Evolutionary conservation across 2,888 invertebrate genomes (phyloP).

Genomic region (Drosophila eohydei): DNA sequence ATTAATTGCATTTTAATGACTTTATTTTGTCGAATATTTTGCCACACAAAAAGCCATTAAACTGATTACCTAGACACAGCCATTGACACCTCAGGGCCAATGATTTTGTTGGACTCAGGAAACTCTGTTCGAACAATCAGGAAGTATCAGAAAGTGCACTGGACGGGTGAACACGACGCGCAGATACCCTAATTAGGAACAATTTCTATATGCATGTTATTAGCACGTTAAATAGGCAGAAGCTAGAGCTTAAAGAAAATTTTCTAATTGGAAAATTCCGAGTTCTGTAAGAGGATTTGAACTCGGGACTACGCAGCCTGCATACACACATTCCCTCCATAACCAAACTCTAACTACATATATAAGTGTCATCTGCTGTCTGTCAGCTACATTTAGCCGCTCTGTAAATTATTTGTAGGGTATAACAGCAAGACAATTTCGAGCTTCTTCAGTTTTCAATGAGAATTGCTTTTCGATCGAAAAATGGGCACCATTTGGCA

Average conservation of each 20-base stretch:
- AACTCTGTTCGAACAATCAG: constrained; percentile 4
- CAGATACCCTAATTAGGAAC: neutral
- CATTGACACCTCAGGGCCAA: constrained; percentile 65
- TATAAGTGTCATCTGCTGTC: neutral
- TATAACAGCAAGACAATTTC: neutral
- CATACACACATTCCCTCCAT: too few species aligned
- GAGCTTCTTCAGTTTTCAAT: constrained; percentile 6
- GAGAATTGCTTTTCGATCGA: constrained; percentile 23
- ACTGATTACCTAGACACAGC: constrained; percentile 67
- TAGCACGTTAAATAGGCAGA: too few species aligned
- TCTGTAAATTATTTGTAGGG: neutral
- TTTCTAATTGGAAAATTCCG: too few species aligned
- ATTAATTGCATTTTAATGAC: constrained; percentile 79
- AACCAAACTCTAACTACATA: too few species aligned
- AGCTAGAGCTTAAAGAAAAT: too few species aligned
- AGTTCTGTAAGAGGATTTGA: too few species aligned
- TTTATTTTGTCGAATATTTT: constrained; percentile 62
- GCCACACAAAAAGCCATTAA: constrained; percentile 67
- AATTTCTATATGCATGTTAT: too few species aligned
- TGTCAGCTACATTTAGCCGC: neutral
- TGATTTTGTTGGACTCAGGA: neutral
- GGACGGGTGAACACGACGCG: neutral
- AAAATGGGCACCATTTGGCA: constrained; percentile 48
- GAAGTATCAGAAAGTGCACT: constrained; percentile 3
- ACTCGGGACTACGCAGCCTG: too few species aligned